These are phyloP conservation scores for Leptinotarsa peninsularis DNA, from an alignment of 2,888 invertebrate species.

Conservation along the genomic window DNA sequence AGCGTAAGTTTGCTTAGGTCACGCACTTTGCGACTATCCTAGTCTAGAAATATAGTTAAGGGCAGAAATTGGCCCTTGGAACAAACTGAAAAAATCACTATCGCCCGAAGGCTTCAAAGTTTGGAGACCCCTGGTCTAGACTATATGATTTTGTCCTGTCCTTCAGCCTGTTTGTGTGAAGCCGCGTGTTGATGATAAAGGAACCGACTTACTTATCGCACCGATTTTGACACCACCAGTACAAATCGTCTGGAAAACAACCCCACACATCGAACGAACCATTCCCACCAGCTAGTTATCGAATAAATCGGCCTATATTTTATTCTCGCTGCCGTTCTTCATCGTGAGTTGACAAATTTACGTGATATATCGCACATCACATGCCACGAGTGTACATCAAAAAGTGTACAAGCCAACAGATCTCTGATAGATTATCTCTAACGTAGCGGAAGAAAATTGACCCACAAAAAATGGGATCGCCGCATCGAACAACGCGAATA, in stretches of 20 bases:
- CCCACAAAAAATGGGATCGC: conserved; percentile 40
- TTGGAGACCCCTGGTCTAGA: too few species aligned
- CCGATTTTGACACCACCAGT: background rate
- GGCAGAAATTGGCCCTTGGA: too few species aligned
- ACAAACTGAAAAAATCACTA: too few species aligned
- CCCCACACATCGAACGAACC: background rate
- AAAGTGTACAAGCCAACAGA: conserved; percentile 43
- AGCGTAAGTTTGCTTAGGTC: too few species aligned
- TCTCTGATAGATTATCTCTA: conserved; percentile 46
- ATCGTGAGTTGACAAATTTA: conserved; percentile 43
- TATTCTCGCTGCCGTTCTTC: conserved; percentile 25
- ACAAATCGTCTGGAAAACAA: conserved; percentile 7
- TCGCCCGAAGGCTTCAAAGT: too few species aligned
- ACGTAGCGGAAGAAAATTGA: conserved; percentile 46
- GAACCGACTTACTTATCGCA: background rate
- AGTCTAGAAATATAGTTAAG: too few species aligned
- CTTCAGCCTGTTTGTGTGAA: too few species aligned
- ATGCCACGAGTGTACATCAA: conserved; percentile 43
- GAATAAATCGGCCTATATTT: conserved; percentile 25
- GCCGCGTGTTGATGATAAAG: too few species aligned
- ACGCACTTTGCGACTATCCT: too few species aligned
- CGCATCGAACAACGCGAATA: conserved; percentile 30
- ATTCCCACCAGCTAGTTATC: background rate
- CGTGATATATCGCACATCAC: conserved; percentile 44
- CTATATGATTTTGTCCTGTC: too few species aligned